A percentile compares a stretch with the other conserved stretches of the same genome.
Evolutionary conservation across 2,113 vertebrate genomes (phyloP).

Genomic region (Oreochromis niloticus): DNA sequence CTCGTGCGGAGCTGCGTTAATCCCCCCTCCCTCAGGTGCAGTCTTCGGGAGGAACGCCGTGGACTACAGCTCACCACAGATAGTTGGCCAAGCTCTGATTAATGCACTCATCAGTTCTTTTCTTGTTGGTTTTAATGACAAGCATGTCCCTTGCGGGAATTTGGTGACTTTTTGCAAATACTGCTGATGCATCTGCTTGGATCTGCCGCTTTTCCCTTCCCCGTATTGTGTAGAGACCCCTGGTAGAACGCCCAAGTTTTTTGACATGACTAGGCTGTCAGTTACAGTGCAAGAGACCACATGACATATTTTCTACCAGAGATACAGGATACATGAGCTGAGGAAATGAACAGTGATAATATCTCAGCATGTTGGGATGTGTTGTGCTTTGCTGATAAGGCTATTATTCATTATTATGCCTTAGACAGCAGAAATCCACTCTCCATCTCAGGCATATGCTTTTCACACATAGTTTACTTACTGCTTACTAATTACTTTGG

Average conservation of each 20-base stretch:
- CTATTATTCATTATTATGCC: conserved; percentile 56
- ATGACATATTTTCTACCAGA: conserved; percentile 25
- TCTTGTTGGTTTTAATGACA: conserved; percentile 75
- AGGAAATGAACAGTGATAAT: conserved; percentile 54
- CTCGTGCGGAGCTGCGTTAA: conserved; percentile 37
- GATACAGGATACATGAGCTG: conserved; percentile 31
- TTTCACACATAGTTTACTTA: conserved; percentile 8
- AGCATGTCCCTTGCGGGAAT: conserved; percentile 62
- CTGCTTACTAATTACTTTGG: conserved; percentile 25
- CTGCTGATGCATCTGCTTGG: conserved; percentile 71
- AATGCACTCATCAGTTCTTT: conserved; percentile 84
- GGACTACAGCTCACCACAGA: conserved; percentile 17
- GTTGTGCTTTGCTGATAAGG: conserved; percentile 57
- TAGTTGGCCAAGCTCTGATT: conserved; percentile 65
- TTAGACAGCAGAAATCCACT: conserved; percentile 48
- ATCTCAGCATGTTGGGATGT: conserved; percentile 48
- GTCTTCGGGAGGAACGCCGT: conserved; percentile 12
- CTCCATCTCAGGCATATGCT: conserved; percentile 21
- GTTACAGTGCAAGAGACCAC: conserved; percentile 8
- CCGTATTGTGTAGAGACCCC: conserved; percentile 45
- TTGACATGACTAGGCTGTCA: conserved; percentile 34
- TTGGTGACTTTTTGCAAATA: conserved; percentile 76
- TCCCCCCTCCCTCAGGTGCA: conserved; percentile 55
- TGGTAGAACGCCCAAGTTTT: conserved; percentile 41
- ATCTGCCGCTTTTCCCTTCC: conserved; percentile 49